phyloP scores from a whole-genome alignment of 1,140 invertebrate species.

The Brachionus koreanus region DNA sequence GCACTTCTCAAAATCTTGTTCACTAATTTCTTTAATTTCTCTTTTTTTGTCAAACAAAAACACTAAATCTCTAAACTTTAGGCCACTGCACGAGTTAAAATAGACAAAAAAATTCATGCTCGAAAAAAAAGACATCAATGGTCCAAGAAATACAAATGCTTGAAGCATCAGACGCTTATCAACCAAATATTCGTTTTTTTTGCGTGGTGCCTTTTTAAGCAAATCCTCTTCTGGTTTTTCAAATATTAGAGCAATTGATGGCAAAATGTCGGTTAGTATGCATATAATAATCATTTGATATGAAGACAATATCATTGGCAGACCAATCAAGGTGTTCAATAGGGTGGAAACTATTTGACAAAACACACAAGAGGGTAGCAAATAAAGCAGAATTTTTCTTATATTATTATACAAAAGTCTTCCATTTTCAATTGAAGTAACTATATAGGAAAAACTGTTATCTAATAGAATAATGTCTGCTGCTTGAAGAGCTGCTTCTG shows the following conservation, averaged over 20 bases:
- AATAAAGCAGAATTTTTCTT: conserved; percentile 19
- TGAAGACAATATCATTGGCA: conserved; percentile 23
- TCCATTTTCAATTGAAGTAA: conserved; percentile 20
- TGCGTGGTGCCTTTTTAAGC: not conserved
- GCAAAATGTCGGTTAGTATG: not conserved
- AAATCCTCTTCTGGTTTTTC: conserved; percentile 34
- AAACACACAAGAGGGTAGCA: conserved; percentile 10
- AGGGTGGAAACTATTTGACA: not conserved
- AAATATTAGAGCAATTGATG: not conserved
- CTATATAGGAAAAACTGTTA: conserved; percentile 37
- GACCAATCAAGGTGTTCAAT: not conserved
- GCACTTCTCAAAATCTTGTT: not conserved
- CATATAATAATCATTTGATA: conserved; percentile 11
- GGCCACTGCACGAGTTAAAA: not conserved
- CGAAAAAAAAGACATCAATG: not conserved
- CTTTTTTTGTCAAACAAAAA: not conserved
- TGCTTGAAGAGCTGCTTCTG: conserved; percentile 13
- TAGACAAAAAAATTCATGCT: conserved; percentile 13
- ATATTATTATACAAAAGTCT: conserved; percentile 20
- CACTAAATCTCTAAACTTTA: not conserved
- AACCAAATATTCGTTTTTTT: not conserved
- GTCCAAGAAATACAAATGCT: not conserved
- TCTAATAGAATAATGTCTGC: conserved; percentile 39
- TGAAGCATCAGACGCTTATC: conserved; percentile 9
- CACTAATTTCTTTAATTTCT: not conserved